phyloP scores from a whole-genome alignment of 2,113 vertebrate species.

The Glareola pratincola region DNA sequence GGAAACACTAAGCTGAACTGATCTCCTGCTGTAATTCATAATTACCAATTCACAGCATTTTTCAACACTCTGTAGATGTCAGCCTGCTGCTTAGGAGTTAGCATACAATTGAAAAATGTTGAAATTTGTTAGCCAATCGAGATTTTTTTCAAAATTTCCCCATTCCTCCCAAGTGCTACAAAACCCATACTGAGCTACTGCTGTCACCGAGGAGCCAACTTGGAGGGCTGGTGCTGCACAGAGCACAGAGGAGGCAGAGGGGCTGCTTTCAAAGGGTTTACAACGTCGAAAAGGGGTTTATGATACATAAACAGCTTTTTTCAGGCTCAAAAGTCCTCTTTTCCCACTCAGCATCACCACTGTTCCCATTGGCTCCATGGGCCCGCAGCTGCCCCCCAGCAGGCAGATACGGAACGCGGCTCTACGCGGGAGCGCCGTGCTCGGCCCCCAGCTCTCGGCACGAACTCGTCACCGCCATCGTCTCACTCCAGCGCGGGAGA shows the following conservation, averaged over 20 bases:
- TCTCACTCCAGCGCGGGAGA: not conserved
- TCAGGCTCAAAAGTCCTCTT: not conserved
- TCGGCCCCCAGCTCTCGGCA: not conserved
- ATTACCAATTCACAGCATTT: conserved; percentile 55
- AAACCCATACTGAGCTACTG: not conserved
- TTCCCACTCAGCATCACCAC: not conserved
- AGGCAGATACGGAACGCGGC: not conserved
- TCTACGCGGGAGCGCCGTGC: accelerated
- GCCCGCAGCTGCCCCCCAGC: not conserved
- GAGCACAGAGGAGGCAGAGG: not conserved
- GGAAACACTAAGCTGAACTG: conserved; percentile 60
- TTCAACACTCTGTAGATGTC: conserved; percentile 10
- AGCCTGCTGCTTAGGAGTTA: conserved; percentile 10
- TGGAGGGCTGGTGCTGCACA: not conserved
- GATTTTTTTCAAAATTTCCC: not conserved
- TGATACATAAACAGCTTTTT: not conserved
- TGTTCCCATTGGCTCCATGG: not conserved
- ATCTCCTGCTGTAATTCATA: conserved; percentile 59
- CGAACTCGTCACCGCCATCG: accelerated
- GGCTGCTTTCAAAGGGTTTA: not conserved
- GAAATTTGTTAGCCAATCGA: conserved; percentile 18
- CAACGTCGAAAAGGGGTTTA: not conserved
- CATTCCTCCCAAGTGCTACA: not conserved
- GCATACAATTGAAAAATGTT: not conserved
- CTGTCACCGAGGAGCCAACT: not conserved